Percentiles rank a stretch among this genome's conserved stretches.
Conservation (phyloP, 2,113 vertebrate species). For the Neogobius melanostomus region DNA sequence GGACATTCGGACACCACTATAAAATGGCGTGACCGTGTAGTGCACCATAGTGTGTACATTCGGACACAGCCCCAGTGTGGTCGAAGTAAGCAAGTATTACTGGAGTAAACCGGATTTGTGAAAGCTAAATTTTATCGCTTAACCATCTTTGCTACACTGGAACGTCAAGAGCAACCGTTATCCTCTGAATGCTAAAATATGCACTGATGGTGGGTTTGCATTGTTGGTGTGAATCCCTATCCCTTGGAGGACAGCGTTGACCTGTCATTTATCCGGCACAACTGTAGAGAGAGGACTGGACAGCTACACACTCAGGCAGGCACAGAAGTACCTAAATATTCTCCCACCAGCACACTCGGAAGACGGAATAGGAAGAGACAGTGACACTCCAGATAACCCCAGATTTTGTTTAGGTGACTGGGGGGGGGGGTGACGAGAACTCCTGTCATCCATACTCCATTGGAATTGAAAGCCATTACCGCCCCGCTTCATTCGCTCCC, state of each 20-base stretch:
- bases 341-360: background rate
- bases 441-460: slow-evolving; percentile 22
- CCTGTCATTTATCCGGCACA: slow-evolving; percentile 58
- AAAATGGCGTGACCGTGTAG: too few relatives aligned
- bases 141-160: too few relatives aligned
- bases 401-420: background rate
- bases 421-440: slow-evolving; percentile 36
- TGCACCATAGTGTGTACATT: too few relatives aligned
- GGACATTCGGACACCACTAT: too few relatives aligned
- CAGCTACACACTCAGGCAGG: slow-evolving; percentile 14
- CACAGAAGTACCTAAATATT: slow-evolving; percentile 1
- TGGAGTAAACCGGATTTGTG: too few relatives aligned
- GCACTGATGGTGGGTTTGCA: slow-evolving; percentile 34
- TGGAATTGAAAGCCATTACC: slow-evolving; percentile 35
- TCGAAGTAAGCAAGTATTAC: too few relatives aligned
- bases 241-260: slow-evolving; percentile 49
- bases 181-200: too few relatives aligned
- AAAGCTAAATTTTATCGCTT: too few relatives aligned
- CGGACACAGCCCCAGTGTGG: too few relatives aligned
- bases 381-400: slow-evolving; percentile 59
- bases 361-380: slow-evolving; percentile 53
- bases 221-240: slow-evolving; percentile 49
- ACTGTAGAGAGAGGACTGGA: slow-evolving; percentile 40
- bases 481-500: slow-evolving; percentile 35
- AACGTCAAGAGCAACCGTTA: too few relatives aligned